A percentile compares a stretch with the other conserved stretches of the same genome.
phyloP scores from a whole-genome alignment of 2,797 vertebrate genomes.

The Amblyopsis hoosieri region DNA sequence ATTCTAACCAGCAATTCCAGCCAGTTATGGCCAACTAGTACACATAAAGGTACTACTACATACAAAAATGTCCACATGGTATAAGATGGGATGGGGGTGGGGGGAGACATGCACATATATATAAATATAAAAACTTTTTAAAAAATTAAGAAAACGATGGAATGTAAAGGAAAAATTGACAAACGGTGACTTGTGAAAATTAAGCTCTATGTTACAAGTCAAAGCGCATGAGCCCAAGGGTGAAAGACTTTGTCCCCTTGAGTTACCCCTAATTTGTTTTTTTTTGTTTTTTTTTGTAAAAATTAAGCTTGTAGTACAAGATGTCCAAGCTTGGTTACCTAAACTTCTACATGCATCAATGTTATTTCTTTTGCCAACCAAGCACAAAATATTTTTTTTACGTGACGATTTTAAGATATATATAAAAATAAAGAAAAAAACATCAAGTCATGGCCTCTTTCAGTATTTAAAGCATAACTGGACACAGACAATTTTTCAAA shows the following conservation, averaged over 20 bases:
- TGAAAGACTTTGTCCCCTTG: conserved; percentile 82
- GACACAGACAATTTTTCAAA: conserved; percentile 79
- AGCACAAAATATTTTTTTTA: conserved; percentile 98
- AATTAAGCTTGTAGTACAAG: conserved; percentile 90
- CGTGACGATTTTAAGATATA: conserved; percentile 82
- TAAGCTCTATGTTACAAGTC: conserved; percentile 82
- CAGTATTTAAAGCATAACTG: conserved; percentile 98
- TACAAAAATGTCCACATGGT: conserved; percentile 68
- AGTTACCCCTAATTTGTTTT: conserved; percentile 79
- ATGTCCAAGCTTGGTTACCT: conserved; percentile 95
- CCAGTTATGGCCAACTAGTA: conserved; percentile 97
- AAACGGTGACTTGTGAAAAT: conserved; percentile 68
- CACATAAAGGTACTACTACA: conserved; percentile 70
- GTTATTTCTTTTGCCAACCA: conserved; percentile 92
- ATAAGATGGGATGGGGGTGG: conserved; percentile 52
- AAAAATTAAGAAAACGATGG: conserved; percentile 57
- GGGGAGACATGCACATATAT: conserved; percentile 66
- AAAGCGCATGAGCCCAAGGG: conserved; percentile 90
- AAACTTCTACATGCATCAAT: conserved; percentile 90
- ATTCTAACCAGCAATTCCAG: conserved; percentile 99
- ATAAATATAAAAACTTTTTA: conserved; percentile 27
- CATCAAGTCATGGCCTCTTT: conserved; percentile 88
- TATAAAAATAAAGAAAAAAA: conserved; percentile 68
- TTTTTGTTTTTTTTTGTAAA: conserved; percentile 51
- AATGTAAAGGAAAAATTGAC: conserved; percentile 66